Percentiles rank a stretch among this genome's conserved stretches.
These are phyloP conservation scores for Panagrolaimus sp. DNA, from an alignment of 1,140 invertebrate genomes.

Conservation along the genomic window DNA sequence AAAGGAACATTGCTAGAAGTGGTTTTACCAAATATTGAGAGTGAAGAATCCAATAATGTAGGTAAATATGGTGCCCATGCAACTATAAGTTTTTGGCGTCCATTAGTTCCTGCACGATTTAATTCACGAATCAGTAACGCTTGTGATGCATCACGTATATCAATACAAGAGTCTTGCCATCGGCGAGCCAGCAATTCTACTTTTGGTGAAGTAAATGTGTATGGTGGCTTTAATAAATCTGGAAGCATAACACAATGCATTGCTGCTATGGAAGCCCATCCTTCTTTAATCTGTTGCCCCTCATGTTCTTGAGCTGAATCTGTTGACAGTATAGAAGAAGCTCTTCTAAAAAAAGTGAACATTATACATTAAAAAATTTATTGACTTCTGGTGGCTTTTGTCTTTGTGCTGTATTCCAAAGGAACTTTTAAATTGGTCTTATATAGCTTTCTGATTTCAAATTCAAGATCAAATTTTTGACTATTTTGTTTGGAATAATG, in stretches of 20 bases:
- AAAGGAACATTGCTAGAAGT: slow-evolving; percentile 23
- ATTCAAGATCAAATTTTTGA: not conserved
- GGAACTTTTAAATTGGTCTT: too few species aligned
- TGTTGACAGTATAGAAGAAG: slow-evolving; percentile 39
- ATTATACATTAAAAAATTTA: not conserved
- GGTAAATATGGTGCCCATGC: slow-evolving; percentile 89
- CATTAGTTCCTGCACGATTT: slow-evolving; percentile 67
- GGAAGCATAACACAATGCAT: slow-evolving; percentile 90
- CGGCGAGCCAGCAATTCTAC: slow-evolving; percentile 88
- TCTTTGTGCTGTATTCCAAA: too few species aligned
- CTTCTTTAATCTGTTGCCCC: slow-evolving; percentile 84
- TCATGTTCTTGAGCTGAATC: slow-evolving; percentile 39
- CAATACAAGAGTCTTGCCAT: slow-evolving; percentile 96
- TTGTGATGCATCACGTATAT: slow-evolving; percentile 89
- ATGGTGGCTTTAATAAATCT: slow-evolving; percentile 65
- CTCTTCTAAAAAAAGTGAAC: slow-evolving; percentile 39
- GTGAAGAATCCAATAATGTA: slow-evolving; percentile 61
- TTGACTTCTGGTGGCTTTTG: too few species aligned
- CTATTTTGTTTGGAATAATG: too few species aligned
- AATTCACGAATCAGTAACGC: slow-evolving; percentile 88
- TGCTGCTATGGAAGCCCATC: slow-evolving; percentile 89
- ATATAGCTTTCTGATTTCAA: too few species aligned
- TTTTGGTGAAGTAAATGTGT: slow-evolving; percentile 78
- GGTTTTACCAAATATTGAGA: slow-evolving; percentile 50
- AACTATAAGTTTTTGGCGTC: slow-evolving; percentile 83